Conservation (phyloP, 2,113 vertebrate species). For the Albula glossodonta region DNA sequence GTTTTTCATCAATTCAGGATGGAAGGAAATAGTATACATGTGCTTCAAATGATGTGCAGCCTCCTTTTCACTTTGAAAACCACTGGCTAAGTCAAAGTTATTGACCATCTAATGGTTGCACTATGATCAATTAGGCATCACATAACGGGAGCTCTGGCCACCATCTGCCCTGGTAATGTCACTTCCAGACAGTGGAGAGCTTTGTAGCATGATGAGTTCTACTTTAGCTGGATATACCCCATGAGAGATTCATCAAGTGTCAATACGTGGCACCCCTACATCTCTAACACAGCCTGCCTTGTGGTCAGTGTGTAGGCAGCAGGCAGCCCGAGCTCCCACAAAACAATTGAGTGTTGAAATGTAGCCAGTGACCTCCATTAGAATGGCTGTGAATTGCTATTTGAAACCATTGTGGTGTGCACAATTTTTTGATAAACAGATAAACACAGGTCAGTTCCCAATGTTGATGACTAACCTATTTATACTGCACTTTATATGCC, state of each 20-base stretch:
- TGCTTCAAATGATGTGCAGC: no score
- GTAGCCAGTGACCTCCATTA: neutral
- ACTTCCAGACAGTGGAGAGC: neutral
- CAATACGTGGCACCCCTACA: neutral
- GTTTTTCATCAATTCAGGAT: no score
- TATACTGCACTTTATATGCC: neutral
- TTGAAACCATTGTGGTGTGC: neutral
- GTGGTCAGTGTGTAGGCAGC: neutral
- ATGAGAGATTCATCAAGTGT: neutral
- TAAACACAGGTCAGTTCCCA: constrained; percentile 21
- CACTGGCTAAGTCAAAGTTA: neutral
- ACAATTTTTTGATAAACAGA: constrained; percentile 13
- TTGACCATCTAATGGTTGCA: neutral
- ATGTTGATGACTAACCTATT: neutral
- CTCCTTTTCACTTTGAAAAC: neutral
- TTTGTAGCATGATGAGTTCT: neutral
- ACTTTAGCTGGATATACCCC: neutral
- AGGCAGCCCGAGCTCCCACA: neutral
- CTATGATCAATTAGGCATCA: neutral
- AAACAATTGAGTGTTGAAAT: neutral
- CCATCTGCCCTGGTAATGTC: neutral
- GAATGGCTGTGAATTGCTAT: constrained; percentile 8
- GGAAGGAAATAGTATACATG: no score
- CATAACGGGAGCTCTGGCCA: neutral
- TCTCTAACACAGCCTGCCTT: neutral